phyloP scores from a whole-genome alignment of 2,113 vertebrate genomes.

The Procavia capensis region DNA sequence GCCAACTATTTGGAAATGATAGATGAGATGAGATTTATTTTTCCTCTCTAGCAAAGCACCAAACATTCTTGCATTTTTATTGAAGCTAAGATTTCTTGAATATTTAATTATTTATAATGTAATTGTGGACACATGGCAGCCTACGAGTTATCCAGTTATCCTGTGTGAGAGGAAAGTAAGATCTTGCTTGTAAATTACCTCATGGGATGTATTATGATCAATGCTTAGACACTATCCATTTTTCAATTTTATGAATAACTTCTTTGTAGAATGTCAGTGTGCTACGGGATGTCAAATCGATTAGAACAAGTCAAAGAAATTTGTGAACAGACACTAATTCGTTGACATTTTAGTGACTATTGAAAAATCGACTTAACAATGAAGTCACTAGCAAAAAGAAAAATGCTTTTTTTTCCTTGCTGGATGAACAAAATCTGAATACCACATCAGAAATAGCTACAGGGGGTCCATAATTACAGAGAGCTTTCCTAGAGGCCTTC shows the following conservation, averaged over 20 bases:
- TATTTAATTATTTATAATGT: slow-evolving; percentile 65
- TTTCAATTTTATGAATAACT: slow-evolving; percentile 63
- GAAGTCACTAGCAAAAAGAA: background rate
- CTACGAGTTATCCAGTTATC: slow-evolving; percentile 62
- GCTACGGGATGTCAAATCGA: background rate
- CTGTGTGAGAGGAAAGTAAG: slow-evolving; percentile 47
- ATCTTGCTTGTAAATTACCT: background rate
- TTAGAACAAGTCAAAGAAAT: slow-evolving; percentile 43
- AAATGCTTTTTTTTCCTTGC: background rate
- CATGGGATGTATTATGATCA: background rate
- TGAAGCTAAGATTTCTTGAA: slow-evolving; percentile 39
- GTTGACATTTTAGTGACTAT: slow-evolving; percentile 28
- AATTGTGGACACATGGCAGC: slow-evolving; percentile 63
- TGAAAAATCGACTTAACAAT: slow-evolving; percentile 38
- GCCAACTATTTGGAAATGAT: background rate
- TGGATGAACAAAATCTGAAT: slow-evolving; percentile 35
- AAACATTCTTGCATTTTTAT: slow-evolving; percentile 58
- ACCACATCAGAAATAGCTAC: slow-evolving; percentile 28
- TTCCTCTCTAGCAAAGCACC: background rate
- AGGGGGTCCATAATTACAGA: background rate
- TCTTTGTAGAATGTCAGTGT: slow-evolving; percentile 23
- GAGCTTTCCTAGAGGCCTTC: background rate
- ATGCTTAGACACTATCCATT: slow-evolving; percentile 46
- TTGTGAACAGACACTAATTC: slow-evolving; percentile 41
- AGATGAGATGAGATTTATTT: slow-evolving; percentile 31